Percentiles rank a stretch among this genome's conserved stretches.
phyloP scores from a whole-genome alignment of 2,888 invertebrate genomes.

The Hetaerina titia region DNA sequence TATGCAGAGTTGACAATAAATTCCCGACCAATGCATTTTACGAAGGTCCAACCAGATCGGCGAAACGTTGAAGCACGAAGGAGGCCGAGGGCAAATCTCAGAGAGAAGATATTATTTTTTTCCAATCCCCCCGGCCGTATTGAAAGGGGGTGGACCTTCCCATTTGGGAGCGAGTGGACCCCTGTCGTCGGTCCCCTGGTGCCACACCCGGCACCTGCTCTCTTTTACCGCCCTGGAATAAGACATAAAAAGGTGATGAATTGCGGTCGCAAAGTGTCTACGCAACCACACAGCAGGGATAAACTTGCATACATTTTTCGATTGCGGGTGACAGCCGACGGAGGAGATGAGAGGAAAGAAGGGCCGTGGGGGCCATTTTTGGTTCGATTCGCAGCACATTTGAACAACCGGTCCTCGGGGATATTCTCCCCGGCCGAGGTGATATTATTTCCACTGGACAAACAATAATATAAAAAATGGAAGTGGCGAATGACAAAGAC shows the following conservation, averaged over 20 bases:
- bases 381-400: background rate
- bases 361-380: background rate
- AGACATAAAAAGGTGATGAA: constrained; percentile 42
- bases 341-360: background rate
- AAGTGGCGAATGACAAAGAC: background rate
- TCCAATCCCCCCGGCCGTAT: background rate
- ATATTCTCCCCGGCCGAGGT: background rate
- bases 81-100: background rate
- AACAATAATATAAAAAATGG: background rate
- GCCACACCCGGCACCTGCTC: background rate
- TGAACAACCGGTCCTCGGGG: background rate
- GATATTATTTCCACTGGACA: background rate
- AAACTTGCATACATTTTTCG: background rate
- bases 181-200: too few species aligned
- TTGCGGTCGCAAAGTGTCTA: background rate
- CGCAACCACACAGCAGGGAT: background rate
- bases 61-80: background rate
- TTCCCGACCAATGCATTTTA: too few species aligned
- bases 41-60: background rate
- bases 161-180: background rate
- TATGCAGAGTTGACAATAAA: too few species aligned
- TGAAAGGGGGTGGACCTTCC: background rate
- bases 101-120: background rate
- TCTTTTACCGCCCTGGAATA: background rate
- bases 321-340: background rate